Evolutionary conservation across 1,140 invertebrate species (phyloP).

Genomic region (Nebria ingens): DNA sequence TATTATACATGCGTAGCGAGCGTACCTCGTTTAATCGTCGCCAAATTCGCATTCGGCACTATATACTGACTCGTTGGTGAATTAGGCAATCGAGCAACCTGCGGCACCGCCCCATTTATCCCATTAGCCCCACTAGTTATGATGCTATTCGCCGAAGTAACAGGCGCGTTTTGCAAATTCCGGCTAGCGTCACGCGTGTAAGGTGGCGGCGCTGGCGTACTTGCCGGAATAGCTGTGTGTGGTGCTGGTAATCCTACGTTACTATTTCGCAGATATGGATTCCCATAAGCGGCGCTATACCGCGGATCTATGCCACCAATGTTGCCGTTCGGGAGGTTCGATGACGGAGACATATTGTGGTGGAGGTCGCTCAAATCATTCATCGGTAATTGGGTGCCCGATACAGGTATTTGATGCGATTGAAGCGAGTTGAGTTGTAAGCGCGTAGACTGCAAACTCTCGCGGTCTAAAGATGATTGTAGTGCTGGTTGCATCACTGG

Average conservation of each 20-base stretch:
- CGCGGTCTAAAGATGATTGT: conserved; percentile 35
- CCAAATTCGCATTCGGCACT: conserved; percentile 33
- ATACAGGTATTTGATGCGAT: conserved; percentile 29
- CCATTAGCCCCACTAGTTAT: conserved; percentile 30
- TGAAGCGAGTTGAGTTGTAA: conserved; percentile 33
- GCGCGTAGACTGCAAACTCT: conserved; percentile 37
- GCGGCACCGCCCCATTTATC: conserved; percentile 38
- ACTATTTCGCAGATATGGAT: conserved; percentile 66
- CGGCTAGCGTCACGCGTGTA: conserved; percentile 38
- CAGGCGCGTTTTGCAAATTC: conserved; percentile 24
- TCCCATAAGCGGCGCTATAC: conserved; percentile 80
- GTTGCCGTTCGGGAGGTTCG: conserved; percentile 37
- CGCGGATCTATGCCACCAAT: conserved; percentile 63
- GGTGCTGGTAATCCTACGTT: conserved; percentile 35
- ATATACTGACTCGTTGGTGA: conserved; percentile 42
- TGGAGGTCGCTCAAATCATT: conserved; percentile 29
- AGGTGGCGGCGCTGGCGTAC: conserved; percentile 66
- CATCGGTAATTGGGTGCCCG: conserved; percentile 24
- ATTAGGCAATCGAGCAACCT: conserved; percentile 36
- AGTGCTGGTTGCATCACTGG: conserved; percentile 38
- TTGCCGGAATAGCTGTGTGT: conserved; percentile 62
- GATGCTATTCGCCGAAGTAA: conserved; percentile 28
- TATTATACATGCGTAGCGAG: conserved; percentile 50
- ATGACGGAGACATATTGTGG: conserved; percentile 41
- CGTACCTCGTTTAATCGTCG: conserved; percentile 45